A percentile compares a stretch with the other conserved stretches of the same genome.
Evolutionary conservation across 2,113 vertebrate species (phyloP).

Genomic region (Zosterops lateralis): DNA sequence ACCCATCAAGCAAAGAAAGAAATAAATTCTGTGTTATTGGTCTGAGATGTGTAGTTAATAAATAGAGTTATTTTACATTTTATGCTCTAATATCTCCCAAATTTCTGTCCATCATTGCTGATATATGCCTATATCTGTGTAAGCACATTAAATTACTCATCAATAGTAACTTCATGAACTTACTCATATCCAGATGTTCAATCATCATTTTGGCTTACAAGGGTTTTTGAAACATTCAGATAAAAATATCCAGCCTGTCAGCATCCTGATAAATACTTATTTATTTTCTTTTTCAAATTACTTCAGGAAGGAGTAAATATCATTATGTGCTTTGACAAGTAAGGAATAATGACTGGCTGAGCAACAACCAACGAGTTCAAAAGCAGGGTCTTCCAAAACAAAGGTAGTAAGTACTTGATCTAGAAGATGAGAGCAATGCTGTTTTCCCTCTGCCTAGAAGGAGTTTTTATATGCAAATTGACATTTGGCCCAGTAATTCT

Average conservation of each 20-base stretch:
- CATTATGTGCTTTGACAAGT: background rate
- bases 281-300: background rate
- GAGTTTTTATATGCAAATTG: background rate
- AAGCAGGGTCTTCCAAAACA: background rate
- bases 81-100: background rate
- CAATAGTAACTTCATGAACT: background rate
- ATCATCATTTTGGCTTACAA: background rate
- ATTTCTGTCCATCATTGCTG: background rate
- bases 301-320: background rate
- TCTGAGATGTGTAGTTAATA: background rate
- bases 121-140: background rate
- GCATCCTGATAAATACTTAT: background rate
- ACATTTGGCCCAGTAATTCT: background rate
- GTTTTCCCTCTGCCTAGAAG: background rate
- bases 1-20: fast-evolving
- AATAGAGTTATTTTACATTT: background rate
- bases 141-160: background rate
- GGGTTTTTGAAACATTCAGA: background rate
- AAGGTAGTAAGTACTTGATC: background rate
- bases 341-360: background rate
- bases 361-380: background rate
- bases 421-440: background rate
- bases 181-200: background rate
- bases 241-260: background rate
- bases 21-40: background rate